Percentiles rank a stretch among this genome's conserved stretches.
These are phyloP conservation scores for Nothoprocta pentlandii DNA, from an alignment of 2,113 vertebrate genomes.

Conservation along the genomic window DNA sequence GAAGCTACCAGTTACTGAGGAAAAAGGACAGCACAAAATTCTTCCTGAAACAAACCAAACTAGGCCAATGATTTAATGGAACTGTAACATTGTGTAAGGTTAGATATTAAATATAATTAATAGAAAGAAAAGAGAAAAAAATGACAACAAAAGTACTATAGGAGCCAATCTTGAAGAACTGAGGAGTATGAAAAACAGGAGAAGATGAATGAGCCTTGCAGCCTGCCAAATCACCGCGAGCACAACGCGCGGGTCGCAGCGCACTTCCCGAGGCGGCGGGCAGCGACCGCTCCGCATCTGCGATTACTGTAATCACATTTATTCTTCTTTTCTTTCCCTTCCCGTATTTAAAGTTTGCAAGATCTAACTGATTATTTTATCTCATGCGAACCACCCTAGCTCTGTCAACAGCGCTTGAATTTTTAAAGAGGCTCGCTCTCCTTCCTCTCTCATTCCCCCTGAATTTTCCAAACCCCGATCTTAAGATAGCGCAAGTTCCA, in stretches of 20 bases:
- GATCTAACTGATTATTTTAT: constrained; percentile 47
- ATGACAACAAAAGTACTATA: neutral
- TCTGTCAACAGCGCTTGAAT: constrained; percentile 52
- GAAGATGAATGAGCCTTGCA: neutral
- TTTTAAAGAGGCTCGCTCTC: constrained; percentile 52
- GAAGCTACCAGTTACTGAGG: neutral
- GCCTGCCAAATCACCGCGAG: neutral
- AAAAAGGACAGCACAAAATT: neutral
- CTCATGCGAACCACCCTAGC: constrained; percentile 55
- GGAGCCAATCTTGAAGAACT: neutral
- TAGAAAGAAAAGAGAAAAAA: neutral
- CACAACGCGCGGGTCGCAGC: neutral
- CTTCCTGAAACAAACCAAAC: neutral
- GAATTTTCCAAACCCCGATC: constrained; percentile 64
- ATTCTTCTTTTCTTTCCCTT: neutral
- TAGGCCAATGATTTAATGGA: neutral
- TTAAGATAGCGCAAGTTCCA: constrained; percentile 52
- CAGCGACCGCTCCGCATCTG: neutral
- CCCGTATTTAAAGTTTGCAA: neutral
- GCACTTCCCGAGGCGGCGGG: neutral
- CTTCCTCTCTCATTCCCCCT: constrained; percentile 26
- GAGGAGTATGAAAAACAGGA: neutral
- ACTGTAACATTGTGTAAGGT: neutral
- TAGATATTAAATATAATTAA: neutral
- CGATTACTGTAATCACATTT: neutral